Conservation (phyloP, 2,888 invertebrate genomes). For the Acrobasis repandana region DNA sequence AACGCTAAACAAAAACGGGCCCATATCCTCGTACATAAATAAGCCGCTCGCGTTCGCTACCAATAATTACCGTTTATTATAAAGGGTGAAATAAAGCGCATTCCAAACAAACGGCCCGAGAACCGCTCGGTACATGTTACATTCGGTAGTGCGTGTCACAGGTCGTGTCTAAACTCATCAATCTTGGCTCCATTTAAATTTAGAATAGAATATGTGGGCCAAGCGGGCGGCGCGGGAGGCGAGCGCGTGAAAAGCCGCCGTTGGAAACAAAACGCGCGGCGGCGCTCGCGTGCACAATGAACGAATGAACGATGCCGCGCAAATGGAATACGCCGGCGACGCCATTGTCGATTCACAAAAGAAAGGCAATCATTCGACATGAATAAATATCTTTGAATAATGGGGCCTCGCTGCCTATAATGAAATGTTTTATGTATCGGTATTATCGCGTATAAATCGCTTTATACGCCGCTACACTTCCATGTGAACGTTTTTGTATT, state of each 20-base stretch:
- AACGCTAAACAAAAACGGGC: conserved; percentile 65
- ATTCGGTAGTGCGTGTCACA: conserved; percentile 81
- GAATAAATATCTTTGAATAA: conserved; percentile 83
- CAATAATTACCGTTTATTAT: conserved; percentile 73
- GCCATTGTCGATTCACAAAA: conserved; percentile 79
- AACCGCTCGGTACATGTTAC: conserved; percentile 42
- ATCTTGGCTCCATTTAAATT: conserved; percentile 78
- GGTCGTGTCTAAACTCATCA: conserved; percentile 80
- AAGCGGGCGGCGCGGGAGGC: conserved; percentile 34
- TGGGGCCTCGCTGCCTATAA: conserved; percentile 71
- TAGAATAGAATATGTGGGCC: conserved; percentile 58
- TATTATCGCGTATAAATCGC: conserved; percentile 74
- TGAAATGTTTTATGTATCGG: conserved; percentile 79
- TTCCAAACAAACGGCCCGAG: conserved; percentile 57
- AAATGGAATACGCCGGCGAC: conserved; percentile 74
- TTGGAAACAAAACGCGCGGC: conserved; percentile 62
- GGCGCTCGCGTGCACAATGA: conserved; percentile 71
- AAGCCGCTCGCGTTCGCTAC: conserved; percentile 51
- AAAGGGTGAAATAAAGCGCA: conserved; percentile 74
- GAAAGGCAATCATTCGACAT: conserved; percentile 82
- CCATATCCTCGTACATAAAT: conserved; percentile 52
- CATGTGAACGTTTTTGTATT: conserved; percentile 48
- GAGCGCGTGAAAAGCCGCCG: conserved; percentile 56
- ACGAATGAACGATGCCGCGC: conserved; percentile 58
- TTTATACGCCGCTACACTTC: conserved; percentile 58